Percentiles rank a stretch among this genome's conserved stretches.
phyloP scores from a whole-genome alignment of 2,888 invertebrate species.

The Rotaria socialis region DNA sequence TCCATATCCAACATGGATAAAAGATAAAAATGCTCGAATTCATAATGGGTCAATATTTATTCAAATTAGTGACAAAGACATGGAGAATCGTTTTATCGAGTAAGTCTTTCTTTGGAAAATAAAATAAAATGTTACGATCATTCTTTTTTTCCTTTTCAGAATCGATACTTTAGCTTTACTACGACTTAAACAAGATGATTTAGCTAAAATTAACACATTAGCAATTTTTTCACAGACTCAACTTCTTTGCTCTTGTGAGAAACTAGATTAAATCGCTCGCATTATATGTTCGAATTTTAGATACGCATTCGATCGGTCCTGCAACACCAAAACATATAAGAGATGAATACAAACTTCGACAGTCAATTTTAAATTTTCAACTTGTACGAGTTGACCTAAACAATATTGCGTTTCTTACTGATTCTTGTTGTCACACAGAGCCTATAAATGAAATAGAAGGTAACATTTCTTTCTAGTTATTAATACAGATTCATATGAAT shows the following conservation, averaged over 20 bases:
- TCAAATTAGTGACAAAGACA: neutral
- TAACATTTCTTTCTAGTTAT: neutral
- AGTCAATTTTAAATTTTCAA: neutral
- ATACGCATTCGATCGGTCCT: neutral
- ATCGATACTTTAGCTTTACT: neutral
- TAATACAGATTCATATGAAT: too few species aligned
- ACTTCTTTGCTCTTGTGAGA: neutral
- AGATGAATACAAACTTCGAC: neutral
- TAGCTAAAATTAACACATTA: neutral
- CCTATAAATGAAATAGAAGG: neutral
- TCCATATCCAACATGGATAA: neutral
- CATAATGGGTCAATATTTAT: neutral
- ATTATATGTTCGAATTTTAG: neutral
- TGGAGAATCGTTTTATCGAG: neutral
- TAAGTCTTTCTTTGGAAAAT: neutral
- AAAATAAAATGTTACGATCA: too few species aligned
- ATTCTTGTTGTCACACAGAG: neutral
- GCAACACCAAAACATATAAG: neutral
- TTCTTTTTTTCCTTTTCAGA: neutral
- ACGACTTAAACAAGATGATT: neutral
- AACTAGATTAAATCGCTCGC: neutral
- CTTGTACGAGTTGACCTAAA: neutral
- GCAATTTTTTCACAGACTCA: neutral
- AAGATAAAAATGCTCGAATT: neutral
- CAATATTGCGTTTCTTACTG: neutral